These are phyloP conservation scores for Grantiella picta DNA, from an alignment of 2,113 vertebrate species.

Conservation along the genomic window DNA sequence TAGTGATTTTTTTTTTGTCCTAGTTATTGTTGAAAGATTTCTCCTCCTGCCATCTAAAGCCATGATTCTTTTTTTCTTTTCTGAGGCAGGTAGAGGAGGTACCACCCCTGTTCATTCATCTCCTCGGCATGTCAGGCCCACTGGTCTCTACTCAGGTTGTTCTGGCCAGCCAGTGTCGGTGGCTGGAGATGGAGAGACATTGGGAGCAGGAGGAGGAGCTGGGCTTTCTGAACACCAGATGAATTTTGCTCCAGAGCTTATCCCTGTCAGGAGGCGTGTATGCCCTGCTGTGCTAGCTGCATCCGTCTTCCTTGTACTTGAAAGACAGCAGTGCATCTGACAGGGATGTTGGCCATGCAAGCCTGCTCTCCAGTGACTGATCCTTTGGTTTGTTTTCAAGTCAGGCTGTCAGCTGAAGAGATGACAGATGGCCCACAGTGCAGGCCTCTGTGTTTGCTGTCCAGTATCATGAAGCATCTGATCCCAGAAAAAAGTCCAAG, in stretches of 20 bases:
- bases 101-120: fast-evolving
- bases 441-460: background rate
- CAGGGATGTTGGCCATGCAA: background rate
- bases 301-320: background rate
- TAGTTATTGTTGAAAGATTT: background rate
- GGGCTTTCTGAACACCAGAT: background rate
- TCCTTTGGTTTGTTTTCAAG: background rate
- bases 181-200: background rate
- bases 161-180: background rate
- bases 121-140: background rate
- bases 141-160: background rate
- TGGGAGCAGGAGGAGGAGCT: background rate
- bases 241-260: background rate
- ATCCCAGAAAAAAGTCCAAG: background rate
- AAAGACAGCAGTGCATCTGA: background rate
- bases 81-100: background rate
- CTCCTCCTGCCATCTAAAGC: background rate
- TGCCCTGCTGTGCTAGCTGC: background rate
- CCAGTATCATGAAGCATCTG: background rate
- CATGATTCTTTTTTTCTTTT: background rate
- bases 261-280: background rate
- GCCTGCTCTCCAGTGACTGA: background rate
- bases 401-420: background rate
- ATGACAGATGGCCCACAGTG: slow-evolving; percentile 10
- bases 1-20: background rate